These are phyloP conservation scores for Parazoanthus darwini DNA, from an alignment of 92 coral and sea anemone species.

Conservation along the genomic window DNA sequence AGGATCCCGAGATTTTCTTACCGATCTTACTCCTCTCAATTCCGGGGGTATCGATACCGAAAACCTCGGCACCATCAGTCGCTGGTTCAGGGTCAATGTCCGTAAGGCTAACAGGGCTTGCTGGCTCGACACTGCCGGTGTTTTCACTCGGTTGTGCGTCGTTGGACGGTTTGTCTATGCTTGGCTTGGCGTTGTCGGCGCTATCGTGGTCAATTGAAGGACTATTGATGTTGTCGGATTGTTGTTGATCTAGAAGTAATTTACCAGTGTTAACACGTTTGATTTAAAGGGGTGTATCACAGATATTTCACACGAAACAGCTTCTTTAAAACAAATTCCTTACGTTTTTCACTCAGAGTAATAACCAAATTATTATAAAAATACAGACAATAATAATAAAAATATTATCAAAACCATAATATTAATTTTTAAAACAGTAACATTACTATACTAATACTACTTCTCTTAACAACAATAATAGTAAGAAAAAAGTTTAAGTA, in stretches of 20 bases:
- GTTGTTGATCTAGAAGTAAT: not conserved
- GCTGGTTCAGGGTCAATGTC: conserved; percentile 37
- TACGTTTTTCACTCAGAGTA: not conserved
- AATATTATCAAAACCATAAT: no score
- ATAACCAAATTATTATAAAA: no score
- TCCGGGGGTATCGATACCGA: conserved; percentile 39
- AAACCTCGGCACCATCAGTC: conserved; percentile 27
- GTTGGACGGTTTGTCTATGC: not conserved
- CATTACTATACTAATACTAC: no score
- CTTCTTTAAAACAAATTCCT: not conserved
- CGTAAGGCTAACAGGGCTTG: not conserved
- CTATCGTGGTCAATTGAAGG: not conserved
- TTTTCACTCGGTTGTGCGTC: not conserved
- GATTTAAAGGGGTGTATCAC: not conserved
- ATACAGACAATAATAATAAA: no score
- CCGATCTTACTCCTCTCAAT: conserved; percentile 39
- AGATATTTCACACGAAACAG: not conserved
- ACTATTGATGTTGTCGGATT: not conserved
- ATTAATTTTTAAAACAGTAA: no score
- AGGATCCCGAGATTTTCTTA: not conserved
- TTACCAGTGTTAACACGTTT: not conserved
- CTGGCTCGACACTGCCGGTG: not conserved
- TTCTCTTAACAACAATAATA: no score
- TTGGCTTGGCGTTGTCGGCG: not conserved
- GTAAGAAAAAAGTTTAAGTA: no score